Conservation (phyloP, 2,113 vertebrate species). For the Lethenteron reissneri region DNA sequence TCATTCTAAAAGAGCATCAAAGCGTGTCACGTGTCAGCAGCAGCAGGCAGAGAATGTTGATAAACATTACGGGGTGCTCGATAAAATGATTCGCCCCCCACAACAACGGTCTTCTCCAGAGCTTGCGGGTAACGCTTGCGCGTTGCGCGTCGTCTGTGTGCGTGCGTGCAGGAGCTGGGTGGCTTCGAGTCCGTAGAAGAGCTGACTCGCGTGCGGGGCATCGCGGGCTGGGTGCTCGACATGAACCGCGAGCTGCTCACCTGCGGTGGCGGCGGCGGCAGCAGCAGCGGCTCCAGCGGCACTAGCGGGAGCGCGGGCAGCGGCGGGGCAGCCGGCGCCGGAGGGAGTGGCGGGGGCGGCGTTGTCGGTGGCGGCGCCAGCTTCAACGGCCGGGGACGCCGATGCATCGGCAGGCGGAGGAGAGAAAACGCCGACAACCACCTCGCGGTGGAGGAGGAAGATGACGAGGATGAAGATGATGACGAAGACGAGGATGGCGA, state of each 20-base stretch:
- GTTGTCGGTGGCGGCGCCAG: constrained; percentile 1
- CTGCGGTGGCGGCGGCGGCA: neutral
- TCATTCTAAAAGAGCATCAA: no score
- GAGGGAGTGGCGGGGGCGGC: neutral
- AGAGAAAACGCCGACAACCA: neutral
- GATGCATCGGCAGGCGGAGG: neutral
- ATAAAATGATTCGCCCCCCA: no score
- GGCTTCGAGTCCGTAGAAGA: constrained; percentile 2
- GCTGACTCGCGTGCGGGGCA: constrained; percentile 2
- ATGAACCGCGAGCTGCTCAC: constrained; percentile 4
- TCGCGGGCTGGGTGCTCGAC: constrained; percentile 1
- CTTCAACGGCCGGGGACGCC: neutral
- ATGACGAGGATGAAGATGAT: neutral
- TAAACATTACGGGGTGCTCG: no score
- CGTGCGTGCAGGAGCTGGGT: neutral
- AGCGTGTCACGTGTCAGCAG: no score
- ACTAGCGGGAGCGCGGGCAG: neutral
- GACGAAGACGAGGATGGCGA: neutral
- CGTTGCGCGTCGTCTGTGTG: no score
- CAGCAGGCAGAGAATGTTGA: no score
- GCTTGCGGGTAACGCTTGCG: no score
- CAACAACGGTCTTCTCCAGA: no score
- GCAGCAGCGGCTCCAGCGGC: constrained; percentile 4
- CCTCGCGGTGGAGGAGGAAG: constrained; percentile 4
- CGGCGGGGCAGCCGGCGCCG: no score